phyloP scores from a whole-genome alignment of 2,113 vertebrate species.

The Bolborhynchus lineola region DNA sequence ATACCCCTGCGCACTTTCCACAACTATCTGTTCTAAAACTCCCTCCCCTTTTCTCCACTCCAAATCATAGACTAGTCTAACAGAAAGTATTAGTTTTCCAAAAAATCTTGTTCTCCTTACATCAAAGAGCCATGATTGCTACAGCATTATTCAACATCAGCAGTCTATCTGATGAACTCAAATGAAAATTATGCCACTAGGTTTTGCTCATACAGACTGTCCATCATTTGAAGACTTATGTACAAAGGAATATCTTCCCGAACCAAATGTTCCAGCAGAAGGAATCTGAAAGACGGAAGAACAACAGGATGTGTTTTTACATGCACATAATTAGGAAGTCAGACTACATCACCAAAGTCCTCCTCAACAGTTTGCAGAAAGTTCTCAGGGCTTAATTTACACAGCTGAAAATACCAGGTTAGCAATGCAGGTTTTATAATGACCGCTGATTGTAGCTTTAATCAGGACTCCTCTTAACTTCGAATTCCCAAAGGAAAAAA shows the following conservation, averaged over 20 bases:
- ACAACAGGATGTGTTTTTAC: neutral
- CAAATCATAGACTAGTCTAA: neutral
- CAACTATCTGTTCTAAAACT: neutral
- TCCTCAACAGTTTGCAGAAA: neutral
- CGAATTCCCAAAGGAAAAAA: neutral
- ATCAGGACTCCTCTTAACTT: neutral
- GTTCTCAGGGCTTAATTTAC: neutral
- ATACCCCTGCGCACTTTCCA: neutral
- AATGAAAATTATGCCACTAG: neutral
- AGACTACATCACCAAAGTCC: neutral
- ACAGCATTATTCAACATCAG: neutral
- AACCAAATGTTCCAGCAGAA: neutral
- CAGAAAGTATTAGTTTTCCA: neutral
- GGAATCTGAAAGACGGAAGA: neutral
- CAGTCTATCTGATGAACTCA: neutral
- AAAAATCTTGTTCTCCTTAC: neutral
- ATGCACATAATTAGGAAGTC: neutral
- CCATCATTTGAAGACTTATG: neutral
- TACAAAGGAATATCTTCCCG: neutral
- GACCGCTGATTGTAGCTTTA: neutral
- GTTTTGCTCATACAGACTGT: neutral
- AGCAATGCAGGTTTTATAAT: neutral
- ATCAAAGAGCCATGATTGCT: neutral
- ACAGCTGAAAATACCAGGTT: neutral
- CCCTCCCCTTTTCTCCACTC: fast-evolving